Evolutionary conservation across 2,888 invertebrate species (phyloP), one percentile per base, ranked within the genome.

Genomic region (Capitulum mitella): DNA sequence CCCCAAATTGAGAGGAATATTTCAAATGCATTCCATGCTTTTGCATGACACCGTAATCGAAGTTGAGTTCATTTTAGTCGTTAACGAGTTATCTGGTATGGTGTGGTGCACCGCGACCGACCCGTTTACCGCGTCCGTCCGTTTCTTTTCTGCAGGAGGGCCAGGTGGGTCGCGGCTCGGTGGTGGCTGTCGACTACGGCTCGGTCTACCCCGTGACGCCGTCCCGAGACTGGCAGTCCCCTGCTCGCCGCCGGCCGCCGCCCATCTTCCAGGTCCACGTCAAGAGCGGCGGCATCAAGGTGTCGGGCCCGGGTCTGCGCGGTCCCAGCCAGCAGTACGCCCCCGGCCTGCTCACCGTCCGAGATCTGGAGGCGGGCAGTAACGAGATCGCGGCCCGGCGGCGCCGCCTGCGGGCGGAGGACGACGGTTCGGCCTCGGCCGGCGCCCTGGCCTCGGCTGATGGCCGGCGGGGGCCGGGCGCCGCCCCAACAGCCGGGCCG

Each of bases 211-310:
- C 34, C 14, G 64, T 19, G 19, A 14, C 64, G n/a, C 10, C n/a
- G 32, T 16, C 64, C 64, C 64, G 34, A 2, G 22, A 6, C 51
- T 6, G 22, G 82, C 40, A n/a, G 48, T 26, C 32, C 37, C 22
- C 54, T n/a, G 40, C 76, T 37, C 48, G 5, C 29, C 29, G 19
- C 82, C 82, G 78, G 81, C 82, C 40, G 82, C 83, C n/a, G 83
- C 84, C 61, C 85, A 86, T 80, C 85, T 84, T 81, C 83, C 86
- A 51, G 84, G 84, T 78, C 77, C 34, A 58, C 32, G 34, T 77
- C 12, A n/a, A 70, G 54, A 43, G 48, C 77, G 26, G 34, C 37
- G 40, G 37, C 80, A 32, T 40, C 76, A 48, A 48, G 61, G 40
- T 64, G 78, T 70, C 29, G 8, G 78, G 46, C 51, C 70, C 34